Percentiles rank a stretch among this genome's conserved stretches.
phyloP scores from a whole-genome alignment of 2,113 vertebrate species.

The Pogona vitticeps region DNA sequence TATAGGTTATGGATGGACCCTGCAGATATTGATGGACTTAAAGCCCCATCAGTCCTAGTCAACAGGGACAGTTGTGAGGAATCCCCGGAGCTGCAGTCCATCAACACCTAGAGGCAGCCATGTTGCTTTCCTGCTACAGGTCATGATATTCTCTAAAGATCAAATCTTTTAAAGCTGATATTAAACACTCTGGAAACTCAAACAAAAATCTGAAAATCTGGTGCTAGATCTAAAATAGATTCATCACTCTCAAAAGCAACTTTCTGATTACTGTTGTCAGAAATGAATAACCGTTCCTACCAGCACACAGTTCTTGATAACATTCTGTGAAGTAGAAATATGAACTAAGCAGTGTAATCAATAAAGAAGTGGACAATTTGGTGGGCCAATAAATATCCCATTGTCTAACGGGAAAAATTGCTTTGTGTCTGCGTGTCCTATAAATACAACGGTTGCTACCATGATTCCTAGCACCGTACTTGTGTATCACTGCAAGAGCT shows the following conservation, averaged over 20 bases:
- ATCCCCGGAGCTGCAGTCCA: not conserved
- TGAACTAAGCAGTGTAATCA: not conserved
- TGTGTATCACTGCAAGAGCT: conserved; percentile 62
- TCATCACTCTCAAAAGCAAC: conserved; percentile 43
- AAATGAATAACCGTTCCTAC: conserved; percentile 17
- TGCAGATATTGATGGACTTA: not conserved
- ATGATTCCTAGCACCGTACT: conserved; percentile 60
- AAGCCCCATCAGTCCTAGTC: not conserved
- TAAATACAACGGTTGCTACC: conserved; percentile 45
- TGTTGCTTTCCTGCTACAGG: not conserved
- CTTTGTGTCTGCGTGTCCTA: conserved; percentile 40
- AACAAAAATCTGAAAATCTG: conserved; percentile 37
- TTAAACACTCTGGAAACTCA: not conserved
- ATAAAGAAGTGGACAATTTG: conserved; percentile 27
- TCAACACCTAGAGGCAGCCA: not conserved
- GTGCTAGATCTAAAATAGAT: conserved; percentile 30
- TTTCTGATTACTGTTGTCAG: conserved; percentile 43
- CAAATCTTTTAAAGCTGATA: not conserved
- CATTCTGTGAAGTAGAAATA: not conserved
- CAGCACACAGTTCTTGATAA: not conserved
- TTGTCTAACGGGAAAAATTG: conserved; percentile 15
- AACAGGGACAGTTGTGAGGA: not conserved
- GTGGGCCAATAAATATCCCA: conserved; percentile 3
- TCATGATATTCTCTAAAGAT: not conserved
- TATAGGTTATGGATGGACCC: not conserved